phyloP scores from a whole-genome alignment of 1,140 invertebrate species.

The Drosophila leontia region DNA sequence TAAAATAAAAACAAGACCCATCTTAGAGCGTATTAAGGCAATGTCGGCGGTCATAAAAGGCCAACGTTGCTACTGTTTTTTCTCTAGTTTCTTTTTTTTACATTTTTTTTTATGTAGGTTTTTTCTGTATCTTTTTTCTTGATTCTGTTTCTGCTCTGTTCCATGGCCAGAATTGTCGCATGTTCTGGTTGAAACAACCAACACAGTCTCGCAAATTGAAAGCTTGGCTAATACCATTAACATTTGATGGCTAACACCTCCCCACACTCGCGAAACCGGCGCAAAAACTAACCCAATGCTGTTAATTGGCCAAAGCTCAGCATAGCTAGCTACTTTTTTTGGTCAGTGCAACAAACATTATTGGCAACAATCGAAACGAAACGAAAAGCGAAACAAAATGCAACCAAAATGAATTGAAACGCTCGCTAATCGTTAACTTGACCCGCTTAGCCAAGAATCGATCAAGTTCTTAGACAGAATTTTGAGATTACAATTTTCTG shows the following conservation, averaged over 20 bases:
- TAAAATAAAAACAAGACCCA: conserved; percentile 2
- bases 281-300: conserved; percentile 44
- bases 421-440: conserved; percentile 36
- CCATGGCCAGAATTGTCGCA: conserved; percentile 52
- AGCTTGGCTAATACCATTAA: conserved; percentile 55
- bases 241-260: conserved; percentile 50
- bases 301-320: conserved; percentile 31
- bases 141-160: conserved; percentile 15
- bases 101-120: neutral
- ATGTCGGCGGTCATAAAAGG: conserved; percentile 34
- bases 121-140: conserved; percentile 1
- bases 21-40: conserved; percentile 17
- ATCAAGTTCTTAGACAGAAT: conserved; percentile 5
- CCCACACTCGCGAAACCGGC: conserved; percentile 21
- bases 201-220: conserved; percentile 46
- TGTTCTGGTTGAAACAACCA: conserved; percentile 38
- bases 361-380: conserved; percentile 21
- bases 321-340: conserved; percentile 5
- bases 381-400: neutral
- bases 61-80: conserved; percentile 2
- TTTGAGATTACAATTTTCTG: neutral
- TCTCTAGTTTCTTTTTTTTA: neutral
- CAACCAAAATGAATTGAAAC: conserved; percentile 15
- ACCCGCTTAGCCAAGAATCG: conserved; percentile 21
- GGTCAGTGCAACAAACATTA: conserved; percentile 26